These are phyloP conservation scores for Vanacampus margaritifer DNA, from an alignment of 2,113 vertebrate species.

Conservation along the genomic window DNA sequence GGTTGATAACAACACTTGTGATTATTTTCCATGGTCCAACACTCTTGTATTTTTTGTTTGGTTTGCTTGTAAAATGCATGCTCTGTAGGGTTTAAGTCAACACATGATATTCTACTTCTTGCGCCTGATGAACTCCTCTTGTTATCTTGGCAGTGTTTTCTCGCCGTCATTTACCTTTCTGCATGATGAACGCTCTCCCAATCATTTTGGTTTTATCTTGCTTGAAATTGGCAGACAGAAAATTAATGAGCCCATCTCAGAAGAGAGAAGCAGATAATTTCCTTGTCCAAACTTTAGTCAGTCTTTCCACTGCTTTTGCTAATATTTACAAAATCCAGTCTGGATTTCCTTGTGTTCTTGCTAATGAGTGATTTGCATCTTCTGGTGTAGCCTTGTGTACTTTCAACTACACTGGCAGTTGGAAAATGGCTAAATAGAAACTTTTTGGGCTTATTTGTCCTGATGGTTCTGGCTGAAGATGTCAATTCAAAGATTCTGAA, in stretches of 20 bases:
- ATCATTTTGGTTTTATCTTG: not conserved
- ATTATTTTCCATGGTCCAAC: too few species aligned
- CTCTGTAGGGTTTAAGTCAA: too few species aligned
- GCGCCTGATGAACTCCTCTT: not conserved
- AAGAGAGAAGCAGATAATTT: not conserved
- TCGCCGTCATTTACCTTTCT: not conserved
- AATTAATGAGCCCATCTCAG: not conserved
- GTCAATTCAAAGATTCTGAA: not conserved
- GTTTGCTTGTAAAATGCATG: too few species aligned
- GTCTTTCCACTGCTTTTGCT: not conserved
- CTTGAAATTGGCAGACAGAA: not conserved
- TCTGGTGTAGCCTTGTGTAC: not conserved
- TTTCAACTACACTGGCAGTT: too few species aligned
- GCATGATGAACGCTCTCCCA: not conserved
- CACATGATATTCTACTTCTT: too few species aligned
- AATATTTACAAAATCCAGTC: not conserved
- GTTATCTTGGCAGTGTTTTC: not conserved
- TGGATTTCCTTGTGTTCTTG: not conserved
- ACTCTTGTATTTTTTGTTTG: too few species aligned
- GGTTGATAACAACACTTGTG: too few species aligned
- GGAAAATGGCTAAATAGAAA: not conserved
- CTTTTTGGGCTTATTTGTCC: not conserved
- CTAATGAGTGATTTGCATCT: not conserved
- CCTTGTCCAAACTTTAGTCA: not conserved
- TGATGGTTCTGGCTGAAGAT: not conserved